Percentiles rank a stretch among this genome's conserved stretches.
Evolutionary conservation across 2,888 invertebrate genomes (phyloP).

Genomic region (Gibbula magus): DNA sequence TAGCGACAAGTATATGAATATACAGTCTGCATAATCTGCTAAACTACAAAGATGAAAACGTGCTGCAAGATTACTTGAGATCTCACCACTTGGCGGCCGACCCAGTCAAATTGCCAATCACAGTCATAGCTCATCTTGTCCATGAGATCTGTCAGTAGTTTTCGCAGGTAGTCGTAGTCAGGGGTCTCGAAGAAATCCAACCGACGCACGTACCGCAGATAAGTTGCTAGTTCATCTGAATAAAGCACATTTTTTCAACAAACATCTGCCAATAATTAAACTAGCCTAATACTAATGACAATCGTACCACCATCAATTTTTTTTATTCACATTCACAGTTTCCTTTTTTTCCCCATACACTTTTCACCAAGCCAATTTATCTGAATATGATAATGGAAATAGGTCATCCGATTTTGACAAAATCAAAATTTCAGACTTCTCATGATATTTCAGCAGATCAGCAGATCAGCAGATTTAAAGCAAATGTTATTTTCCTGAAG

Average conservation of each 20-base stretch:
- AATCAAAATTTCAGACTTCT: too few relatives aligned
- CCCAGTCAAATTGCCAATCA: slow-evolving; percentile 76
- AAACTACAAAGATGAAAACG: slow-evolving; percentile 9
- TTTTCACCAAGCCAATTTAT: too few relatives aligned
- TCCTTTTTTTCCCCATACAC: too few relatives aligned
- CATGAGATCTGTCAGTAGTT: slow-evolving; percentile 86
- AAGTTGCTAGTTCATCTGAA: slow-evolving; percentile 97
- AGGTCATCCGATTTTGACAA: too few relatives aligned
- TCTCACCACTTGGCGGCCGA: slow-evolving; percentile 67
- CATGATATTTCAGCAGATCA: too few relatives aligned
- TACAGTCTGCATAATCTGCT: not conserved
- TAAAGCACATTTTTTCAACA: slow-evolving; percentile 28
- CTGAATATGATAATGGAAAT: too few relatives aligned
- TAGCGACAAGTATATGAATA: not conserved
- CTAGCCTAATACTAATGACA: too few relatives aligned
- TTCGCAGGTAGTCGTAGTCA: slow-evolving; percentile 98
- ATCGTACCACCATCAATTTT: too few relatives aligned
- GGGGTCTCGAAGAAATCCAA: slow-evolving; percentile 99
- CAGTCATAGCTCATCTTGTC: slow-evolving; percentile 71
- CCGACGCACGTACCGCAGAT: slow-evolving; percentile 95
- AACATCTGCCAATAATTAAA: too few relatives aligned
- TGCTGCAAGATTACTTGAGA: not conserved
- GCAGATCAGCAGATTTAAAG: too few relatives aligned
- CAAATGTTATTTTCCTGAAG: too few relatives aligned
- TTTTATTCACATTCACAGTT: too few relatives aligned